Conservation (phyloP, 2,797 vertebrate genomes). For the Sarcoramphus papa region DNA sequence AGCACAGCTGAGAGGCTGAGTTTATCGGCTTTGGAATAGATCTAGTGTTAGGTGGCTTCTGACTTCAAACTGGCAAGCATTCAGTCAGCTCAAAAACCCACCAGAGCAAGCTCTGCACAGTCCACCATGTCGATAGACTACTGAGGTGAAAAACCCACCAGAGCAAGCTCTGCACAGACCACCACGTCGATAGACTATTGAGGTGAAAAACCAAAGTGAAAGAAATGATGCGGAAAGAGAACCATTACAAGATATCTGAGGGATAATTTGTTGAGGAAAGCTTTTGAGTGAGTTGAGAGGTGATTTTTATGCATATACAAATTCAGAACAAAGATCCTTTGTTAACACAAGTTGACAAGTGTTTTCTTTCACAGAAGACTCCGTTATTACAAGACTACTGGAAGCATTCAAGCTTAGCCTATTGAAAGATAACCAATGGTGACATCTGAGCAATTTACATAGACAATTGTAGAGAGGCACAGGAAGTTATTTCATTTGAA, state of each 20-base stretch:
- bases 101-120: not conserved
- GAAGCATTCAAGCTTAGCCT: not conserved
- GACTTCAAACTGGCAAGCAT: not conserved
- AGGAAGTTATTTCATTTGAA: not conserved
- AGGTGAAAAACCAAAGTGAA: not conserved
- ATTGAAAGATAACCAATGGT: not conserved
- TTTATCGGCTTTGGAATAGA: not conserved
- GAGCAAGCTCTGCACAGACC: not conserved
- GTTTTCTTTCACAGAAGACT: not conserved
- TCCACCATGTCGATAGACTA: rapidly evolving
- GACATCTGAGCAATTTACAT: not conserved
- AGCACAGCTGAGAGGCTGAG: not conserved
- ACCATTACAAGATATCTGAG: not conserved
- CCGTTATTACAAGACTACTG: not conserved
- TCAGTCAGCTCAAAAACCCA: not conserved
- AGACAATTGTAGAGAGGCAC: not conserved
- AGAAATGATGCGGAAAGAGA: not conserved
- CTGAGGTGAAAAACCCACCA: not conserved
- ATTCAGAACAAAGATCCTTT: not conserved
- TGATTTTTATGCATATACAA: not conserved
- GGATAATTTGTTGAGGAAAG: not conserved
- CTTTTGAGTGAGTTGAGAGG: not conserved
- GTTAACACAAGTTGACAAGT: not conserved
- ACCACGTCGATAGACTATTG: not conserved
- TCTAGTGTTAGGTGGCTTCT: not conserved